Base-by-base conservation (phyloP, 2,797 vertebrate species). In the Gastrophryne carolinensis region DNA sequence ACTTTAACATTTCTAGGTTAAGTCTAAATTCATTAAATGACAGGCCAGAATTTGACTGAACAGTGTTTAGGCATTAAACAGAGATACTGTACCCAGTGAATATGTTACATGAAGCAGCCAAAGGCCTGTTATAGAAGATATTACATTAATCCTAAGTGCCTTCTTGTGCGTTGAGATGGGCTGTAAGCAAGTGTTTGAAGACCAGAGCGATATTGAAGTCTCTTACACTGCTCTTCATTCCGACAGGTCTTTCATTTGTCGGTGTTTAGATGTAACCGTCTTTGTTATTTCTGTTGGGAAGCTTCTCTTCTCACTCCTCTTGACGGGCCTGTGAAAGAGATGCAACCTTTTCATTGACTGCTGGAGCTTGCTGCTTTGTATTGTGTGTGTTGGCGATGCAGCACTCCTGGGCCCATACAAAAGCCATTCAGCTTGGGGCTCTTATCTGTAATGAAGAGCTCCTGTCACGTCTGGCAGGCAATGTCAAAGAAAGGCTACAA, bases 401-500 rank as follows among this genome's bases (percentile, higher is more conserved):
- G 34, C 65, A 37, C 65, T 68, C n/a, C 32, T 35, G 50, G 50
- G 34, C 49, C 56, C 56, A 44, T 44, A 54, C 53, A 68, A 39
- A 54, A 56, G 34, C 17, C 50, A 24, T 39, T 50, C 9, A 15
- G 30, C 15, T n/a, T 12, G 27, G 37, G 50, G 11, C 65, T 68
- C 65, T 68, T 68, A 68, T 68, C 65, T 56, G n/a, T 68, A 68
- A 68, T 68, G 65, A 56, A 56, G 65, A 34, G 24, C 32, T 54
- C 56, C 49, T 26, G 23, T 21, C 39, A 32, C 56, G 65, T 50
- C 27, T 37, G 64, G 47, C 23, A 54, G 39, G 32, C 49, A 34
- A 39, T 67, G 49, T 56, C 15, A 26, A 17, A 34, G 17, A 21
- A 19, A 24, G 65, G 17, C 9, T 39, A 29, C 26, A 68, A 50